Base-by-base conservation (phyloP, 2,797 vertebrate species). In the Cyclura pinguis region DNA sequence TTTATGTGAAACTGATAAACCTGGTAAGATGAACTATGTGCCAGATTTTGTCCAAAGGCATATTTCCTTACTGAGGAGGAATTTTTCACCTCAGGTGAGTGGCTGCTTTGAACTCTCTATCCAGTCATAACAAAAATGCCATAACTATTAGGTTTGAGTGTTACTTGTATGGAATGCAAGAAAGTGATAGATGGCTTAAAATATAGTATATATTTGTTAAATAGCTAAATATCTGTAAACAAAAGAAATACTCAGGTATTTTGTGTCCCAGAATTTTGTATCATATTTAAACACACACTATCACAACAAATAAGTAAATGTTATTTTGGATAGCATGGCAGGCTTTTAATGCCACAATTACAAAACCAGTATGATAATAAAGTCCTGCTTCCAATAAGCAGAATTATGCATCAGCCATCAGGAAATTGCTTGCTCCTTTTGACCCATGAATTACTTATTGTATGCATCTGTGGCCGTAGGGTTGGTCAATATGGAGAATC, bases 71-170 rank as follows among this genome's bases (percentile, higher is more conserved):
- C 38, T 1, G 2, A 84, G 35, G 81, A 64, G 35, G 13, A 29
- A 5, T 67, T 84, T 67, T 29, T 29, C 12, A 42, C 4, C 9
- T 24, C 10, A 64, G 24, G 57, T 42, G 24, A 67, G 8, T 50
- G 38, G 16, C 29, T 72, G 59, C 38, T 14, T 83, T n/a, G 20
- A 57, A 24, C 59, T 84, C 1, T 80, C 85, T 77, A 89, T 92
- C 82, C 86, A 47, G n/a, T 32, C 73, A 3, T 55, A 90, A 84
- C 73, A 59, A 72, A 85, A 85, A 85, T 83, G 20, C 7, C n/a
- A 4, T 35, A 62, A 16, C 10, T 7, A n/a, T 52, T 2, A 55
- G 16, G 14, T n/a, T 14, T 35, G 57, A 35, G 32, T 82, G 80
- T 69, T 84, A 27, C 18, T 84, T 69, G 82, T 29, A n/a, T 16